phyloP scores from a whole-genome alignment of 2,113 vertebrate species.

The Sphyrna mokarran region DNA sequence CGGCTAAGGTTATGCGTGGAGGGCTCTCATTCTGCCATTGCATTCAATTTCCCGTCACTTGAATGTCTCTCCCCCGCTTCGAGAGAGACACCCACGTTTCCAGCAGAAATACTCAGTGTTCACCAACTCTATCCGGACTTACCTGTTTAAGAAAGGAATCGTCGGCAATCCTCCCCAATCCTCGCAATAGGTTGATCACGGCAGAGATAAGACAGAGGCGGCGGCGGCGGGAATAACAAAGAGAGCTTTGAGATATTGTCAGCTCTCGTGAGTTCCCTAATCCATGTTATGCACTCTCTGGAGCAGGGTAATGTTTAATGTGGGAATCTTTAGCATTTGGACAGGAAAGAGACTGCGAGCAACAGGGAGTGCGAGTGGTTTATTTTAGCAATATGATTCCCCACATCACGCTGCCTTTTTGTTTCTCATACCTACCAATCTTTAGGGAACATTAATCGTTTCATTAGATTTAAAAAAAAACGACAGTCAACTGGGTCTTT shows the following conservation, averaged over 20 bases:
- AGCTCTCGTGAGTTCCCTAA: neutral
- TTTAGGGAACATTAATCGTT: neutral
- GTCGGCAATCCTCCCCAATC: neutral
- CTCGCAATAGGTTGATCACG: neutral
- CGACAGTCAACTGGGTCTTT: neutral
- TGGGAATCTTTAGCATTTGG: neutral
- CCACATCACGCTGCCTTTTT: neutral
- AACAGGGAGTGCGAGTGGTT: no score
- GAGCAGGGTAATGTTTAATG: neutral
- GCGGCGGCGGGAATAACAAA: neutral
- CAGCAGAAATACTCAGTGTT: neutral
- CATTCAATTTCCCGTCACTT: neutral
- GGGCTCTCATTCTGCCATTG: neutral
- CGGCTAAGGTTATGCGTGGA: neutral
- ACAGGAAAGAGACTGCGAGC: neutral
- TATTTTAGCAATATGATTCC: neutral
- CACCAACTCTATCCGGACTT: neutral
- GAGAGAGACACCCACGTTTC: no score
- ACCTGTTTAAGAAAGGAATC: neutral
- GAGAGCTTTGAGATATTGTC: neutral
- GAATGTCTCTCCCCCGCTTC: neutral
- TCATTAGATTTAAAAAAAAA: neutral
- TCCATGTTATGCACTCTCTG: neutral
- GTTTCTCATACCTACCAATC: neutral
- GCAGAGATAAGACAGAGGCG: neutral